Percentiles rank a stretch among this genome's conserved stretches.
These are phyloP conservation scores for Sepioteuthis lessoniana DNA, from an alignment of 2,888 invertebrate genomes.

Conservation along the genomic window DNA sequence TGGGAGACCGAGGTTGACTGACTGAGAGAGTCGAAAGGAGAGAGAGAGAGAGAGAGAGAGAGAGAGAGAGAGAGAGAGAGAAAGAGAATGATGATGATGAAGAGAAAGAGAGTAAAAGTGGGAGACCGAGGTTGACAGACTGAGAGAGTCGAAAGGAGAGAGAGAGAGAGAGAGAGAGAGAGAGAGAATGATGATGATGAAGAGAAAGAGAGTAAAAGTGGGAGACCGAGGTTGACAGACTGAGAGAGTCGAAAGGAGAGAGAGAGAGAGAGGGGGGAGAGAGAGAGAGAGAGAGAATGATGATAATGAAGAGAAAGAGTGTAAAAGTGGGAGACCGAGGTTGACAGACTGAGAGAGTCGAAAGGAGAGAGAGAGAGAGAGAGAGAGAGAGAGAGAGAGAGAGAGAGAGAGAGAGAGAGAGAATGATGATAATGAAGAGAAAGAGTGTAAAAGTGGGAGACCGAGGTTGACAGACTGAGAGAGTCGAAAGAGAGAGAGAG, in stretches of 20 bases:
- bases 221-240: too few species aligned
- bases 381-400: neutral
- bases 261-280: neutral
- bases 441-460: neutral
- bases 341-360: neutral
- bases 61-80: neutral
- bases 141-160: neutral
- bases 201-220: too few species aligned
- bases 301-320: neutral
- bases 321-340: too few species aligned
- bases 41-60: neutral
- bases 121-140: neutral
- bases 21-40: neutral
- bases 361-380: neutral
- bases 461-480: too few species aligned
- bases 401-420: neutral
- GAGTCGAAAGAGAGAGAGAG: too few species aligned
- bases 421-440: too few species aligned
- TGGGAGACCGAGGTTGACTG: too few species aligned
- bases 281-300: neutral
- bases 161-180: neutral
- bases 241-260: neutral
- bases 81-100: too few species aligned
- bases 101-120: neutral
- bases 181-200: too few species aligned